Evolutionary conservation across 2,113 vertebrate genomes (phyloP).

Genomic region (Lepisosteus oculatus): DNA sequence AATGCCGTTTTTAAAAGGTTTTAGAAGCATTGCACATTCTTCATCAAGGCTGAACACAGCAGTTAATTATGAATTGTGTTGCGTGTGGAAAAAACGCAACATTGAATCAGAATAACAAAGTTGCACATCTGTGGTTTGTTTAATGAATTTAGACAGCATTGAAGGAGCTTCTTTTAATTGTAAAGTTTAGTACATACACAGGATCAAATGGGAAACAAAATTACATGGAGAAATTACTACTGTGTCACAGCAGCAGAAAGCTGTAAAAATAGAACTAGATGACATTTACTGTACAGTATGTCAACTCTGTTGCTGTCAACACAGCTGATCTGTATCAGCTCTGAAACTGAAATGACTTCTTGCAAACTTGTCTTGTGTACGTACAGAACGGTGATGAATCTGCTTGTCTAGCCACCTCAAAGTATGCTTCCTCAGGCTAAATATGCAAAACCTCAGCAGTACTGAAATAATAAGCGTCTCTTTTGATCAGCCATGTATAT

Average conservation of each 20-base stretch:
- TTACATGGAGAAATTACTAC: neutral
- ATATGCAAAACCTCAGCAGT: conserved; percentile 1
- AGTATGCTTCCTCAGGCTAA: neutral
- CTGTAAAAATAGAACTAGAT: neutral
- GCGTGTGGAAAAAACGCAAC: neutral
- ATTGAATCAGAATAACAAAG: neutral
- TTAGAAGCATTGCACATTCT: too few relatives aligned
- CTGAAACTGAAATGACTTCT: neutral
- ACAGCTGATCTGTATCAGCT: neutral
- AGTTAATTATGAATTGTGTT: too few relatives aligned
- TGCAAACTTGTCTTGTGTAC: neutral
- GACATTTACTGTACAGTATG: neutral
- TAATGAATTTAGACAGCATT: neutral
- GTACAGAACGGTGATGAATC: neutral
- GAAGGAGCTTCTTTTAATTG: neutral
- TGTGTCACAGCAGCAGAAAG: neutral
- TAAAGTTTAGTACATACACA: neutral
- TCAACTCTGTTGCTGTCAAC: conserved; percentile 3
- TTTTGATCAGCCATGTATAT: neutral
- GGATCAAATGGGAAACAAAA: neutral
- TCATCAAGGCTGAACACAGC: too few relatives aligned
- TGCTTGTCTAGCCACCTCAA: conserved; percentile 4
- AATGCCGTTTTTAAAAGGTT: too few relatives aligned
- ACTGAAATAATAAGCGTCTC: neutral
- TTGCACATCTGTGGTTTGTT: neutral